Conservation (phyloP, 2,888 invertebrate species). For the Microctonus aethiopoides region DNA sequence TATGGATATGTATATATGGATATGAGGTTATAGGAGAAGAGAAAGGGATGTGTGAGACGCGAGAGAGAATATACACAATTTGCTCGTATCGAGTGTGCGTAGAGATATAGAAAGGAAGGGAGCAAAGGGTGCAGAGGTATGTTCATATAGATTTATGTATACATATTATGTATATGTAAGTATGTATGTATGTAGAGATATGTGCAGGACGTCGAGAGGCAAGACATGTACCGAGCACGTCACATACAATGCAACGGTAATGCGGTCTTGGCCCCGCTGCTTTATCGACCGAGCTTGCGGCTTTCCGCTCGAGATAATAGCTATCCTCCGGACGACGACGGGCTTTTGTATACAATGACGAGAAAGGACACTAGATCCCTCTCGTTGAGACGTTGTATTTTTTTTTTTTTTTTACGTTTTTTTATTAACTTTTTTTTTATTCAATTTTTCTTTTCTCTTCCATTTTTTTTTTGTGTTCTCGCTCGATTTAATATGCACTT, state of each 20-base stretch:
- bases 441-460: neutral
- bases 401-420: no score
- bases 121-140: neutral
- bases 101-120: neutral
- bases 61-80: conserved; percentile 19
- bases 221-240: neutral
- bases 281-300: conserved; percentile 36
- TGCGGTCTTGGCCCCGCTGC: conserved; percentile 29
- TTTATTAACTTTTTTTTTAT: neutral
- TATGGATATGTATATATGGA: no score
- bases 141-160: no score
- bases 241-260: conserved; percentile 28
- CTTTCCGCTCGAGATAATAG: conserved; percentile 33
- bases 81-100: conserved; percentile 9
- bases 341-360: conserved; percentile 14
- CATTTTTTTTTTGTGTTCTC: conserved; percentile 14
- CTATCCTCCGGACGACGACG: conserved; percentile 26
- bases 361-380: conserved; percentile 12
- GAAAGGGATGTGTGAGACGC: conserved; percentile 14
- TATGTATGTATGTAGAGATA: conserved; percentile 2
- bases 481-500: conserved; percentile 20
- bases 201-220: neutral
- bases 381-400: conserved; percentile 7
- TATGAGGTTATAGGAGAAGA: neutral
- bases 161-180: neutral